Evolutionary conservation across 2,797 vertebrate species (phyloP).

Genomic region (Uromys caudimaculatus): DNA sequence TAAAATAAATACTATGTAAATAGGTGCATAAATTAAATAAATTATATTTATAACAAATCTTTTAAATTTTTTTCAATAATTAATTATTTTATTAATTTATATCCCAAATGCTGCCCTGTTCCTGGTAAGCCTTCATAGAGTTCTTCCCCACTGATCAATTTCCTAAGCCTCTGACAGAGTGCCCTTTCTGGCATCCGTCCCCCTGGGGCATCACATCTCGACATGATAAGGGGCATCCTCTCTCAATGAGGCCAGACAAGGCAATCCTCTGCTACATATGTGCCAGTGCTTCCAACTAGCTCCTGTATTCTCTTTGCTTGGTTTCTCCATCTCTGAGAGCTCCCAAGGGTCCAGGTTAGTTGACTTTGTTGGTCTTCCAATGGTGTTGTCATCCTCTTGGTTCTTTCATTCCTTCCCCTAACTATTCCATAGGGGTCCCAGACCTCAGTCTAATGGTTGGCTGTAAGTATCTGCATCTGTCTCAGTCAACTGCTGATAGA

Average conservation of each 20-base stretch:
- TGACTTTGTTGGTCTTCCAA: background rate
- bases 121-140: background rate
- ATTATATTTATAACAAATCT: background rate
- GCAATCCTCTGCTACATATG: background rate
- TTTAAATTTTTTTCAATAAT: background rate
- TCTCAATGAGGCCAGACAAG: background rate
- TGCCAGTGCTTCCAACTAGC: background rate
- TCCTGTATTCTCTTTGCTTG: background rate
- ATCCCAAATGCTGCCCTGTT: background rate
- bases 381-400: background rate
- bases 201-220: background rate
- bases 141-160: background rate
- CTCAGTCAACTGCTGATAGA: background rate
- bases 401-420: background rate
- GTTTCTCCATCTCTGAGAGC: background rate
- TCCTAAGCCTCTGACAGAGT: background rate
- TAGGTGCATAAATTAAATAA: background rate
- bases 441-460: background rate
- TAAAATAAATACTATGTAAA: conserved; percentile 29
- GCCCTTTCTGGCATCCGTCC: background rate
- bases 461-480: background rate
- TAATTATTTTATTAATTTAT: background rate
- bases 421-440: background rate
- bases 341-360: background rate
- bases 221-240: background rate